phyloP scores from a whole-genome alignment of 2,797 vertebrate species.

The Pangasius krempfi region DNA sequence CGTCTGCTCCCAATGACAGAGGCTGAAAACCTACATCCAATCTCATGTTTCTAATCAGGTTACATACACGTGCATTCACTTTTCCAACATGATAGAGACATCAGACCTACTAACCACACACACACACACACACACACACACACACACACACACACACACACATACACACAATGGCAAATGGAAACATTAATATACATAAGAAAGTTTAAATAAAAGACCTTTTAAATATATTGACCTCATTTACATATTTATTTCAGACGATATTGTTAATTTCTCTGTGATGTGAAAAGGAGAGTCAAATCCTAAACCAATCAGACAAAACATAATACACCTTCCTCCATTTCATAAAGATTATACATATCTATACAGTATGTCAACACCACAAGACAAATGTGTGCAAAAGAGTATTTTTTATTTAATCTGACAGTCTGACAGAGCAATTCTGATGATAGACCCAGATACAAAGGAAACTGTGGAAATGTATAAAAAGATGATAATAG shows the following conservation, averaged over 20 bases:
- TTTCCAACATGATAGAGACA: slow-evolving; percentile 2
- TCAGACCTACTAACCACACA: background rate
- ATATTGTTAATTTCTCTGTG: background rate
- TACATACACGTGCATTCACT: slow-evolving; percentile 10
- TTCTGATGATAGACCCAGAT: background rate
- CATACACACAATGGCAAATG: slow-evolving; percentile 14
- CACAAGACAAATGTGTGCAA: background rate
- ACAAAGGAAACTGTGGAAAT: background rate
- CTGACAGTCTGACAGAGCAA: background rate
- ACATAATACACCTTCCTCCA: background rate
- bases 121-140: slow-evolving; percentile 9
- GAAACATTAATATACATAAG: background rate
- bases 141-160: background rate
- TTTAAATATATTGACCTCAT: background rate
- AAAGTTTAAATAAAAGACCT: background rate
- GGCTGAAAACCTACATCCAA: slow-evolving; percentile 27
- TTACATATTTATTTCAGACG: background rate
- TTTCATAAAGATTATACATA: background rate
- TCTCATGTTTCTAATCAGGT: slow-evolving; percentile 41
- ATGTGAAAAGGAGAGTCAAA: background rate
- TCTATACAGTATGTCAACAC: background rate
- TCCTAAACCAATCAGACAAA: background rate
- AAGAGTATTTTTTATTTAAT: background rate
- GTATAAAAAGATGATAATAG: background rate
- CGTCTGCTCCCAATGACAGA: slow-evolving; percentile 7